Evolutionary conservation across 1,140 invertebrate species (phyloP).

Genomic region (Drosophila kanapiae): DNA sequence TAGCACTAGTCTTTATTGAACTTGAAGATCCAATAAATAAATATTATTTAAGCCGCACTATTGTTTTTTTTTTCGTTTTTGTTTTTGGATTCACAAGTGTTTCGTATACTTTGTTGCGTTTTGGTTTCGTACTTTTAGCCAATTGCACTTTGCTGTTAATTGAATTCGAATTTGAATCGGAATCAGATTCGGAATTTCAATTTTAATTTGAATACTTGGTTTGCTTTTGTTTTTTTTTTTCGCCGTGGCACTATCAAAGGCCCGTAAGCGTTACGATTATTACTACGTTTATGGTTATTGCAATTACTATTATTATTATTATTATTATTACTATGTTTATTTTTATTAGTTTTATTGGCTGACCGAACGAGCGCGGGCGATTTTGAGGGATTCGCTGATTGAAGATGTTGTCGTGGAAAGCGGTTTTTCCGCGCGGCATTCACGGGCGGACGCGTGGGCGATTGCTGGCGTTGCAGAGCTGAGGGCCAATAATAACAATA

Average conservation of each 20-base stretch:
- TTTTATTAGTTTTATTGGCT: constrained; percentile 48
- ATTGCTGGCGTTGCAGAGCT: constrained; percentile 42
- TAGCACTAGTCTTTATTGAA: constrained; percentile 38
- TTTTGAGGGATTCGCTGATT: constrained; percentile 51
- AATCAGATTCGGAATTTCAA: constrained; percentile 1
- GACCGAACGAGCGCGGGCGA: constrained; percentile 65
- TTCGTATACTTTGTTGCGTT: constrained; percentile 76
- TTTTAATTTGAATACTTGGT: constrained; percentile 27
- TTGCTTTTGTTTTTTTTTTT: constrained; percentile 13
- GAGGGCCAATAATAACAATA: constrained; percentile 84
- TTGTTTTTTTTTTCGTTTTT: constrained; percentile 37
- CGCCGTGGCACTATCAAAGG: constrained; percentile 49
- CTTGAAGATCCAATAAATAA: constrained; percentile 12
- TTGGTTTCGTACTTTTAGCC: constrained; percentile 42
- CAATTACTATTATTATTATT: constrained; percentile 56
- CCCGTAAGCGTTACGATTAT: constrained; percentile 64
- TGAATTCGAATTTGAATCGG: constrained; percentile 65
- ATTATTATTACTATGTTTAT: constrained; percentile 44
- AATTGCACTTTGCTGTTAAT: constrained; percentile 71
- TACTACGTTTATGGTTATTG: constrained; percentile 57
- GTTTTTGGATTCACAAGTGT: constrained; percentile 44
- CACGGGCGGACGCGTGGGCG: constrained; percentile 54
- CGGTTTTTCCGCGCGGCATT: constrained; percentile 49
- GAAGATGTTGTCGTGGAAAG: constrained; percentile 27
- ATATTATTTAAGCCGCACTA: constrained; percentile 25